Conservation (phyloP, 1,140 invertebrate genomes). For the Psix sp. region DNA sequence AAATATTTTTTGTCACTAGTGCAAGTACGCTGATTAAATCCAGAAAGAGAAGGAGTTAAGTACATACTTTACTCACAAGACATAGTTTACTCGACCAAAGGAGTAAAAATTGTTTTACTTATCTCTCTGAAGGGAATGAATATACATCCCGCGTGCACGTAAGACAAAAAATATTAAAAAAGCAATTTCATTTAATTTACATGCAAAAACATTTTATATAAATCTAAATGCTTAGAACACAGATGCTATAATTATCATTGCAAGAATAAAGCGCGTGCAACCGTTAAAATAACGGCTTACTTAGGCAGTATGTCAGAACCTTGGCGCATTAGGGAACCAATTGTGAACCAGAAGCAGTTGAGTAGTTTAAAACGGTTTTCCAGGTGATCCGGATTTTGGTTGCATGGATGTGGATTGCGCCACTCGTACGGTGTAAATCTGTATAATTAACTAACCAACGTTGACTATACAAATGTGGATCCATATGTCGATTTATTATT, state of each 20-base stretch:
- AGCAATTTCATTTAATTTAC: constrained; percentile 5
- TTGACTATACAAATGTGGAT: no score
- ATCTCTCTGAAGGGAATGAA: no score
- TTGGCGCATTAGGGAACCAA: constrained; percentile 95
- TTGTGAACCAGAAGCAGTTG: constrained; percentile 97
- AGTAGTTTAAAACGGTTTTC: constrained; percentile 94
- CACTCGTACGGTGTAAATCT: constrained; percentile 96
- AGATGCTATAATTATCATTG: constrained; percentile 15
- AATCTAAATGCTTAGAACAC: constrained; percentile 17
- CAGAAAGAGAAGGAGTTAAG: no score
- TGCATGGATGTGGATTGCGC: constrained; percentile 91
- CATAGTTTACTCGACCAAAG: no score
- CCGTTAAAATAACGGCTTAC: constrained; percentile 79
- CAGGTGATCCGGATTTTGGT: constrained; percentile 85
- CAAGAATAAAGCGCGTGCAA: constrained; percentile 40
- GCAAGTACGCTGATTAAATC: no score
- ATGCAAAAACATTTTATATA: constrained; percentile 34
- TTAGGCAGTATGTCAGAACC: constrained; percentile 93
- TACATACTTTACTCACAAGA: no score
- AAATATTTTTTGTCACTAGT: no score
- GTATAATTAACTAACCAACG: constrained; percentile 61
- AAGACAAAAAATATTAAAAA: no score
- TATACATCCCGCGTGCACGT: no score
- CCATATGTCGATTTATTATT: no score
- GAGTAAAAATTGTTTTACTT: no score